Evolutionary conservation across 2,113 vertebrate species (phyloP), one percentile per base, ranked within the genome.

Genomic region (human): DNA sequence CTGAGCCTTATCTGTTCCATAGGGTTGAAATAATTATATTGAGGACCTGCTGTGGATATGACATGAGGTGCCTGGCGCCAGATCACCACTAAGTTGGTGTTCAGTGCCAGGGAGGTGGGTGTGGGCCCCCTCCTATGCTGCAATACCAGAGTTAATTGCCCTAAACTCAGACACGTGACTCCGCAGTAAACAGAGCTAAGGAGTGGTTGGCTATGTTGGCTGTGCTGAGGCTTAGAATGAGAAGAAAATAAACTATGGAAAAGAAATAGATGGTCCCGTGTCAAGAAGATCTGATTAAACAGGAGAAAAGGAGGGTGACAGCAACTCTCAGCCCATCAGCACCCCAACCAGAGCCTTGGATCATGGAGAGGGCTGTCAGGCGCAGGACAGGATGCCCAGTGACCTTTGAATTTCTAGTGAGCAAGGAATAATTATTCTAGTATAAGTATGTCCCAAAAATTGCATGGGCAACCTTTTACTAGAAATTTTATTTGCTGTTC

Each of bases 231-330:
- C 30, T 48, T 68, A 76, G 38, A n/a, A n/a, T 52, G 25, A 96
- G 70, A 81, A 81, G 73, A 73, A 82, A 96, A 94, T 45, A 25
- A 72, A 68, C 81, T n/a, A 40, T 87, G 55, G 38, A 35, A 91
- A 89, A 85, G 9, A 73, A 86, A 61, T 30, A 7, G 17, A 50
- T 13, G 25, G 14, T 43, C 20, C 7, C 61, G 27, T 52, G 18
- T 57, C 22, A 38, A 83, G 75, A 82, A 59, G 68, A 50, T 64
- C 72, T 2, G 1, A 38, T 17, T 8, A 59, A 5, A 30, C 5
- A 38, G 30, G 27, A 64, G 68, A 55, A 76, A 86, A 38, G 32
- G n/a, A 70, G 64, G 1, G 1, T 7, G 1, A 43, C 14, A 23
- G 45, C 3, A 22, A 11, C 5, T 35, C 3, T 9, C 10, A 10